Evolutionary conservation across 1,140 invertebrate genomes (phyloP).

Genomic region (Bombus sylvicola): DNA sequence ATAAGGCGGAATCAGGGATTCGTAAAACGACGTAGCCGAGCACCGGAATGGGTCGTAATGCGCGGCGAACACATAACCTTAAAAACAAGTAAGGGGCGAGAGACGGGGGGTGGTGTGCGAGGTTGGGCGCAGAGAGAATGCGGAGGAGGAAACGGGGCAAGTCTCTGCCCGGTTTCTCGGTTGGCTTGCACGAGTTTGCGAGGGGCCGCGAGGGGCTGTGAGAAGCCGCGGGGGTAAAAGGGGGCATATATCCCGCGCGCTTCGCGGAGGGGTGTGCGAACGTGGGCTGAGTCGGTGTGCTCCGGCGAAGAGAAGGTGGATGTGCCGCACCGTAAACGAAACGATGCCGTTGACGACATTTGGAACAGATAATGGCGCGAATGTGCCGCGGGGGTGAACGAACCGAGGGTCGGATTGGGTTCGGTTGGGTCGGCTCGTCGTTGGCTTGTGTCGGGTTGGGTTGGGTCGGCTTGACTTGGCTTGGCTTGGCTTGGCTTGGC

Average conservation of each 20-base stretch:
- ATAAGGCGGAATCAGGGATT: slow-evolving; percentile 72
- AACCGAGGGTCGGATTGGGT: slow-evolving; percentile 79
- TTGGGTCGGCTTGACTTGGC: not conserved
- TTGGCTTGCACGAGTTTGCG: slow-evolving; percentile 48
- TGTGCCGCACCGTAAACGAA: slow-evolving; percentile 77
- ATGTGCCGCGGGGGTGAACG: slow-evolving; percentile 82
- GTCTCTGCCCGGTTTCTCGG: slow-evolving; percentile 45
- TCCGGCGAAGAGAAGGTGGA: slow-evolving; percentile 58
- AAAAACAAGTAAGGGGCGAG: slow-evolving; percentile 70
- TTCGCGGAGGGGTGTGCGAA: slow-evolving; percentile 4
- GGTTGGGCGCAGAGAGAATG: slow-evolving; percentile 22
- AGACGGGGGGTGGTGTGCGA: slow-evolving; percentile 8
- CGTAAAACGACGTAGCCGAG: slow-evolving; percentile 66
- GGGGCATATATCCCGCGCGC: slow-evolving; percentile 46
- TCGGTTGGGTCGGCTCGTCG: slow-evolving; percentile 56
- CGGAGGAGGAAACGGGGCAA: slow-evolving; percentile 46
- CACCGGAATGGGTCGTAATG: slow-evolving; percentile 74
- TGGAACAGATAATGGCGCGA: slow-evolving; percentile 82
- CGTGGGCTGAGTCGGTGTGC: slow-evolving; percentile 15
- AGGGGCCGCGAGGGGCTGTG: slow-evolving; percentile 46
- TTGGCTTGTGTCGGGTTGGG: slow-evolving; percentile 64
- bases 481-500: slow-evolving; percentile 69
- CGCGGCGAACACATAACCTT: slow-evolving; percentile 75
- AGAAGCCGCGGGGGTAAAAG: slow-evolving; percentile 9
- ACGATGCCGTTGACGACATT: slow-evolving; percentile 82